A percentile compares a stretch with the other conserved stretches of the same genome.
phyloP scores from a whole-genome alignment of 2,113 vertebrate species.

The Helogale parvula region DNA sequence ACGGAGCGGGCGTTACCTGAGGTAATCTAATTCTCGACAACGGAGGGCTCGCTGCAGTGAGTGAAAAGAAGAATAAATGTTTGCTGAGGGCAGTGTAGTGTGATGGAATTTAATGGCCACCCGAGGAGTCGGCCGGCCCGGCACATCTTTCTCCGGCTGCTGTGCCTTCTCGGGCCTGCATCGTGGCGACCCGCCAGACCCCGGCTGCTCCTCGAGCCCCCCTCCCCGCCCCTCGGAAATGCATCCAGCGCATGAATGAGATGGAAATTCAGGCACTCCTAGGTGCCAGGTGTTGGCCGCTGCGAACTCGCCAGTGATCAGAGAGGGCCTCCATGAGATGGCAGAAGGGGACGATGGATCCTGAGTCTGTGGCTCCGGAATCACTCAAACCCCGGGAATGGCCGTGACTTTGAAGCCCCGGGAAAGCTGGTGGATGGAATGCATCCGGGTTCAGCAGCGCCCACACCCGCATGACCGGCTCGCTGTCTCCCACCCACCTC shows the following conservation, averaged over 20 bases:
- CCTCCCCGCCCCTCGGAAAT: fast-evolving
- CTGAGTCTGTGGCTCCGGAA: fast-evolving
- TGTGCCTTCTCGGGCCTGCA: not conserved
- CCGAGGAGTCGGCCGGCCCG: not conserved
- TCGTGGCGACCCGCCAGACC: not conserved
- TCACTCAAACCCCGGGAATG: not conserved
- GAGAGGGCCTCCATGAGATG: fast-evolving
- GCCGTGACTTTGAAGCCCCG: not conserved
- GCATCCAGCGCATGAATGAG: not conserved
- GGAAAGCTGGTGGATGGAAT: fast-evolving
- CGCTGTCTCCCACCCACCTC: fast-evolving
- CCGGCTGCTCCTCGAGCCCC: fast-evolving
- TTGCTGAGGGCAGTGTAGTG: not conserved
- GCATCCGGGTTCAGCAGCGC: fast-evolving
- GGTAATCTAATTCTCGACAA: slow-evolving; percentile 48
- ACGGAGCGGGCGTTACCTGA: not conserved
- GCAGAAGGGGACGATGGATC: fast-evolving
- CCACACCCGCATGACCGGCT: fast-evolving
- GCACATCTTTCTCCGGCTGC: not conserved
- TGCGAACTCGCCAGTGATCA: no score
- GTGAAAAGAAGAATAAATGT: not conserved
- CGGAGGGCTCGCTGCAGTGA: not conserved
- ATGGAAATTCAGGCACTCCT: fast-evolving
- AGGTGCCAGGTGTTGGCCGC: fast-evolving
- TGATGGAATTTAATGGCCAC: slow-evolving; percentile 6